A percentile compares a stretch with the other conserved stretches of the same genome.
phyloP scores from a whole-genome alignment of 2,113 vertebrate genomes.

The Desmodus rotundus region DNA sequence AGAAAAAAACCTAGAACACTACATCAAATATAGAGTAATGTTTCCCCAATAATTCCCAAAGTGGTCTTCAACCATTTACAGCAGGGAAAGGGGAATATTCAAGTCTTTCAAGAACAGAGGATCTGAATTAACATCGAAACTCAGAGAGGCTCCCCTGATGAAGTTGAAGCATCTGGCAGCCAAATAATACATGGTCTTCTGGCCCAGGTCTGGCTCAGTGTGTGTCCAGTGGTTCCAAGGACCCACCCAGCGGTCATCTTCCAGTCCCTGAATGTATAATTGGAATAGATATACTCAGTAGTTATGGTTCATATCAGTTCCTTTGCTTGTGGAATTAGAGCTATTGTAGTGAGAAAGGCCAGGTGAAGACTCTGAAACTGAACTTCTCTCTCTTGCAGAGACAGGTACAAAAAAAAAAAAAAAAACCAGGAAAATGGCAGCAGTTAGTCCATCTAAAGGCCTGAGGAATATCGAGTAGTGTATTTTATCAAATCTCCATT shows the following conservation, averaged over 20 bases:
- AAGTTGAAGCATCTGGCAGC: neutral
- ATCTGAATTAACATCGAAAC: neutral
- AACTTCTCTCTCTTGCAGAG: neutral
- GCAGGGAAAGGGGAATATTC: neutral
- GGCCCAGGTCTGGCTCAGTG: neutral
- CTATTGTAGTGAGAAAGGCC: neutral
- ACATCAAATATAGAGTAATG: neutral
- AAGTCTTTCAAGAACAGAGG: neutral
- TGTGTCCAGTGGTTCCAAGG: neutral
- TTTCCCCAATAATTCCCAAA: neutral
- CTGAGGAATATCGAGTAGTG: neutral
- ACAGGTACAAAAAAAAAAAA: neutral
- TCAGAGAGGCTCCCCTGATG: neutral
- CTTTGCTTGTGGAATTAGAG: neutral
- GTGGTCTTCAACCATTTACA: neutral
- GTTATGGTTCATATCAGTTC: neutral
- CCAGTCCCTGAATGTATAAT: neutral
- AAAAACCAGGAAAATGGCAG: neutral
- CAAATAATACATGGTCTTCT: neutral
- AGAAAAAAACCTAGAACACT: neutral
- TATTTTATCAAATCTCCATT: neutral
- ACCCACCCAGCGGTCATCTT: neutral
- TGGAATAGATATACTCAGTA: neutral
- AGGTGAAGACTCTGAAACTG: neutral
- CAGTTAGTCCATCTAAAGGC: neutral